Evolutionary conservation across 1,140 invertebrate species (phyloP).

Genomic region (Venustaconcha ellipsiformis): DNA sequence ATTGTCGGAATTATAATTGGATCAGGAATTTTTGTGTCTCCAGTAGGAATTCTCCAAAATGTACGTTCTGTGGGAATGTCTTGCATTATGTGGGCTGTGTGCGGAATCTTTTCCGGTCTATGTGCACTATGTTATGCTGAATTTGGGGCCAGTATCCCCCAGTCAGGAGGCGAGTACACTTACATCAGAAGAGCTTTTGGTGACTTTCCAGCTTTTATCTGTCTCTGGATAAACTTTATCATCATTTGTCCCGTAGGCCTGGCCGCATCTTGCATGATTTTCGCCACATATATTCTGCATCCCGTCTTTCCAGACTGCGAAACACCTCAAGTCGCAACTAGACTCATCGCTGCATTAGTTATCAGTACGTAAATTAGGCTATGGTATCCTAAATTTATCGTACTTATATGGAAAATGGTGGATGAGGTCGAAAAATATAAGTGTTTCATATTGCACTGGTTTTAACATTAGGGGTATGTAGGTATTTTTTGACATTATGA

Average conservation of each 20-base stretch:
- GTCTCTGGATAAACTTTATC: slow-evolving; percentile 85
- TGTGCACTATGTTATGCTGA: slow-evolving; percentile 93
- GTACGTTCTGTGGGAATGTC: slow-evolving; percentile 87
- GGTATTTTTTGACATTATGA: no score
- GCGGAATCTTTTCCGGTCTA: slow-evolving; percentile 83
- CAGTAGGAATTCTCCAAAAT: slow-evolving; percentile 85
- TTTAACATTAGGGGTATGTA: no score
- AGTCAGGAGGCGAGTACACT: slow-evolving; percentile 97
- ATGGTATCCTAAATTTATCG: no score
- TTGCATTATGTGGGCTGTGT: slow-evolving; percentile 83
- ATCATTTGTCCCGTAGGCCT: slow-evolving; percentile 86
- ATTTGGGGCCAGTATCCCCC: slow-evolving; percentile 91
- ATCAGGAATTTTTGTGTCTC: slow-evolving; percentile 96
- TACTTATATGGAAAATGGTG: no score
- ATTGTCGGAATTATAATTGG: slow-evolving; percentile 73
- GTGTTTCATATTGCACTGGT: no score
- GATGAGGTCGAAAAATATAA: no score
- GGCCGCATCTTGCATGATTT: slow-evolving; percentile 95
- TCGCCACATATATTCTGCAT: slow-evolving; percentile 94
- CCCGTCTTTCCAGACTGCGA: slow-evolving; percentile 79
- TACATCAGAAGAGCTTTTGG: slow-evolving; percentile 93
- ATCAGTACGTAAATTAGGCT: slow-evolving; percentile 47
- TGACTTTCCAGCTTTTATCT: slow-evolving; percentile 84
- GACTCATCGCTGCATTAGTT: slow-evolving; percentile 52
- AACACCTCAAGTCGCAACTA: slow-evolving; percentile 41